Evolutionary conservation across 2,797 vertebrate species (phyloP).

Genomic region (Hippocampus kuda): DNA sequence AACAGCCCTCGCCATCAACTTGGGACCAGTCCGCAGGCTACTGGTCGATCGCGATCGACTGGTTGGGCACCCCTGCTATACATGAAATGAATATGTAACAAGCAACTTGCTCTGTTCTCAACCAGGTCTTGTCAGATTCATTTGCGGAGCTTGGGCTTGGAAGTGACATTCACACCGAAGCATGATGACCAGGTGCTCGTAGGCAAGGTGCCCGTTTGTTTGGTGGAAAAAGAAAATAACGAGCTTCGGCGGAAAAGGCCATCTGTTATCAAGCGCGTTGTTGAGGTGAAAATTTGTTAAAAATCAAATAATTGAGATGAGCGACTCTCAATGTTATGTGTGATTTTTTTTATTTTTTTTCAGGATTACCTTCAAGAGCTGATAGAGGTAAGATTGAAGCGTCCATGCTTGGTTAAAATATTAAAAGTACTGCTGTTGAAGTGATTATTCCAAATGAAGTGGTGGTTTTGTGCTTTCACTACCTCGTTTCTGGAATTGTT

Average conservation of each 20-base stretch:
- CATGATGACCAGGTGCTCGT: conserved; percentile 66
- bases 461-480: no score
- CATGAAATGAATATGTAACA: not conserved
- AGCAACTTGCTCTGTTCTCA: not conserved
- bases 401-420: not conserved
- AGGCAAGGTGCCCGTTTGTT: conserved; percentile 82
- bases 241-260: conserved; percentile 79
- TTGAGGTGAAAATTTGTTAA: conserved; percentile 66
- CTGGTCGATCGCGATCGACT: no score
- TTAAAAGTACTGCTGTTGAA: not conserved
- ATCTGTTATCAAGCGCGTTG: conserved; percentile 74
- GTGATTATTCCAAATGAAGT: not conserved
- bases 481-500: no score
- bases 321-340: not conserved
- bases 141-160: conserved; percentile 76
- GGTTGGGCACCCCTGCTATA: no score
- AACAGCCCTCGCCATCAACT: no score
- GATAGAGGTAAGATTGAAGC: conserved; percentile 73
- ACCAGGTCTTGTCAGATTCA: conserved; percentile 75
- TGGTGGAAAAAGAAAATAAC: conserved; percentile 85
- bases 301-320: not conserved
- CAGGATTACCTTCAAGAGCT: conserved; percentile 91
- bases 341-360: not conserved
- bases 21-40: no score
- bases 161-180: conserved; percentile 71